A percentile compares a stretch with the other conserved stretches of the same genome.
Evolutionary conservation across 1,140 invertebrate genomes (phyloP).

Genomic region (Hetaerina americana): DNA sequence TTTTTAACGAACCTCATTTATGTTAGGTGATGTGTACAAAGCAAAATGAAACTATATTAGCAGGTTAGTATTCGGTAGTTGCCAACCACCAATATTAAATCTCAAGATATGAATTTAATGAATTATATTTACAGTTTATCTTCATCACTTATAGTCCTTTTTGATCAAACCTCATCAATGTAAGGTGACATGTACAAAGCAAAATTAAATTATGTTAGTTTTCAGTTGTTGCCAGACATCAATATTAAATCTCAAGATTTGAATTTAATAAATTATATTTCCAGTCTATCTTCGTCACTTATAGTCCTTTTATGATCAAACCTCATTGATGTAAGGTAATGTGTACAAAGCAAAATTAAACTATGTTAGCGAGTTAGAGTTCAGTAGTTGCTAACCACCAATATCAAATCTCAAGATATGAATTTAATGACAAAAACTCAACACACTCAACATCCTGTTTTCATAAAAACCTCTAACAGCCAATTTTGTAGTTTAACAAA

Average conservation of each 20-base stretch:
- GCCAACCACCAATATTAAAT: not conserved
- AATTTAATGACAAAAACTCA: too few species aligned
- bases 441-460: too few species aligned
- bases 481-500: too few species aligned
- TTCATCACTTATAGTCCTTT: not conserved
- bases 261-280: not conserved
- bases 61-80: not conserved
- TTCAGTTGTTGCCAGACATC: not conserved
- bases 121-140: not conserved
- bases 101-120: too few species aligned
- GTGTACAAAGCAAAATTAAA: not conserved
- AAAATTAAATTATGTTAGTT: not conserved
- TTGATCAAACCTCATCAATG: not conserved
- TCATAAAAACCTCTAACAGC: too few species aligned
- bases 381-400: not conserved
- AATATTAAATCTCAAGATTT: not conserved
- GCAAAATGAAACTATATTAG: not conserved
- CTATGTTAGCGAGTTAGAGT: not conserved
- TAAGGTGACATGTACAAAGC: not conserved
- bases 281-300: not conserved
- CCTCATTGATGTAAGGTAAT: not conserved
- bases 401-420: too few species aligned
- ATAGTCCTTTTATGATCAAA: not conserved
- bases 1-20: not conserved
- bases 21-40: not conserved